phyloP scores from a whole-genome alignment of 2,797 vertebrate species.

The Cuculus canorus region DNA sequence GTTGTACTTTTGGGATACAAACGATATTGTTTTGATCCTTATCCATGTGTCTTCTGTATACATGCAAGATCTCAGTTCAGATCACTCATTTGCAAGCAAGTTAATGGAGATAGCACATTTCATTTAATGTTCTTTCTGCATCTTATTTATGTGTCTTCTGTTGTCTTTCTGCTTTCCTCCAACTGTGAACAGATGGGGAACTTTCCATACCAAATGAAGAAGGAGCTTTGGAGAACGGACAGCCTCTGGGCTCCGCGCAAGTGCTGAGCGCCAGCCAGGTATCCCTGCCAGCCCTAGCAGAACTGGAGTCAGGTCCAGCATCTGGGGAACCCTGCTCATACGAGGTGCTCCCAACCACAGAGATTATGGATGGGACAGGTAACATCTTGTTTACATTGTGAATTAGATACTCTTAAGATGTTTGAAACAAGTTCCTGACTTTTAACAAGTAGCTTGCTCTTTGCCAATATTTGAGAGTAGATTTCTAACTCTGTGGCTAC shows the following conservation, averaged over 20 bases:
- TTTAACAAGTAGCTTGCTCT: neutral
- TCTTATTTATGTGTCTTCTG: neutral
- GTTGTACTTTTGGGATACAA: neutral
- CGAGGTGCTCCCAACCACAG: constrained; percentile 81
- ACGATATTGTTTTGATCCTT: neutral
- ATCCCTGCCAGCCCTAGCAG: constrained; percentile 79
- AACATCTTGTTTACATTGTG: constrained; percentile 13
- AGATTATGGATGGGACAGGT: constrained; percentile 91
- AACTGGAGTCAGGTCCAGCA: constrained; percentile 80
- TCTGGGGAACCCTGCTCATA: constrained; percentile 80
- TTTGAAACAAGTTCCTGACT: neutral
- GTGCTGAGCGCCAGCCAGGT: constrained; percentile 80
- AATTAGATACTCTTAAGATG: neutral
- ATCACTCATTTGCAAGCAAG: neutral
- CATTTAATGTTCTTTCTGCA: neutral
- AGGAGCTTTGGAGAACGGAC: constrained; percentile 87
- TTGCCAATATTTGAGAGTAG: neutral
- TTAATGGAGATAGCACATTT: neutral
- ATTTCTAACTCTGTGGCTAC: neutral
- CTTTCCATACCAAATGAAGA: constrained; percentile 84
- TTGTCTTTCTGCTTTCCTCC: constrained; percentile 30
- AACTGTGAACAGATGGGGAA: constrained; percentile 79
- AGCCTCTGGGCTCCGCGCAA: constrained; percentile 80
- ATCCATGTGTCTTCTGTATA: neutral
- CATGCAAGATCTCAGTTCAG: neutral